These are phyloP conservation scores for Drosophila teissieri DNA, from an alignment of 1,140 invertebrate species.

Conservation along the genomic window DNA sequence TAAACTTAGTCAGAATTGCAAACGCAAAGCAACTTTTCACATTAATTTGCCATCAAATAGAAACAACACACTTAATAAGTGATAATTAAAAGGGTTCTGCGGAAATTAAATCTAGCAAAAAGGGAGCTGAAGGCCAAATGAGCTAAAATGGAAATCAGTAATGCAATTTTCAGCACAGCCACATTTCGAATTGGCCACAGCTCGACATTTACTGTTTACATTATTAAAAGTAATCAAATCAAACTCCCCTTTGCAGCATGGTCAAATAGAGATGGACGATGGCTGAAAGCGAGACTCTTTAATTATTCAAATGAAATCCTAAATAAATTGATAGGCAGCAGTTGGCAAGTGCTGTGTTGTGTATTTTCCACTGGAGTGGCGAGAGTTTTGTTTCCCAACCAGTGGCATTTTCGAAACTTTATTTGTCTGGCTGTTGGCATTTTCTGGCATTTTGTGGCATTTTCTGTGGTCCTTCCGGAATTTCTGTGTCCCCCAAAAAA, in stretches of 20 bases:
- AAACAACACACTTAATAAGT: not conserved
- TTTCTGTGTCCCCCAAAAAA: not conserved
- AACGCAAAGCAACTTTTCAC: not conserved
- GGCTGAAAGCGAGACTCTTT: constrained; percentile 33
- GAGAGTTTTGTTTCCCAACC: constrained; percentile 18
- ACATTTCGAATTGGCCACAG: constrained; percentile 33
- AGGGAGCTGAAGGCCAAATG: constrained; percentile 9
- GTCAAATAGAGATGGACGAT: constrained; percentile 8
- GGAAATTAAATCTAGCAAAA: not conserved
- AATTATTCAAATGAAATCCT: constrained; percentile 61
- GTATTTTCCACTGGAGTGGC: not conserved
- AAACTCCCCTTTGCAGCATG: constrained; percentile 29
- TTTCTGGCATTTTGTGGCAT: constrained; percentile 44
- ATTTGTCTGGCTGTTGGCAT: constrained; percentile 39
- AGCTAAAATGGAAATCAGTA: constrained; percentile 24
- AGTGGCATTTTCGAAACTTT: constrained; percentile 35
- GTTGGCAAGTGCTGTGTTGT: constrained; percentile 24
- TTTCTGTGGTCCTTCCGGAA: constrained; percentile 30
- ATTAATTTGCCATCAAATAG: not conserved
- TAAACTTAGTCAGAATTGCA: too few relatives aligned
- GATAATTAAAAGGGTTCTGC: not conserved
- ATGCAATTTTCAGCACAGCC: constrained; percentile 26
- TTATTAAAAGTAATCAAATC: constrained; percentile 59
- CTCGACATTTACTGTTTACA: constrained; percentile 33
- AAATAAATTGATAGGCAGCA: constrained; percentile 36